These are phyloP conservation scores for Sepioteuthis lessoniana DNA, from an alignment of 2,888 invertebrate species.

Conservation along the genomic window DNA sequence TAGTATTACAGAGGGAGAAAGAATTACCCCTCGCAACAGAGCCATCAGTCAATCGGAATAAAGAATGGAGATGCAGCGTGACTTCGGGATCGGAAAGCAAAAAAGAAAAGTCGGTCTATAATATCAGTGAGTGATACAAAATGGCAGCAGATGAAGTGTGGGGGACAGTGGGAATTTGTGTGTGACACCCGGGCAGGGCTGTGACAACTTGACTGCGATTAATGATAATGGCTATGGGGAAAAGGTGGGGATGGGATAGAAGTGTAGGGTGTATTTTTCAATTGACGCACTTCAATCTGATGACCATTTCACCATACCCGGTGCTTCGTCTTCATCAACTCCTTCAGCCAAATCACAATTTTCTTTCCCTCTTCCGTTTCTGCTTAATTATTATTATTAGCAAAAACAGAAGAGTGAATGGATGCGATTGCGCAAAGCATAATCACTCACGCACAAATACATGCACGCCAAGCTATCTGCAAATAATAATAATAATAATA, in stretches of 20 bases:
- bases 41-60: neutral
- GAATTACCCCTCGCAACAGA: neutral
- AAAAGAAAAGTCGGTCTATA: conserved; percentile 14
- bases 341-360: neutral
- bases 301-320: neutral
- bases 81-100: neutral
- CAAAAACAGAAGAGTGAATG: too few species aligned
- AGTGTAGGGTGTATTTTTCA: neutral
- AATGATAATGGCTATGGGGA: neutral
- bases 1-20: neutral
- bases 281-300: neutral
- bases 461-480: too few species aligned
- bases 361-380: too few species aligned
- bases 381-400: too few species aligned
- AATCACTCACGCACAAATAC: too few species aligned
- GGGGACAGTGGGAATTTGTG: neutral
- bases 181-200: neutral
- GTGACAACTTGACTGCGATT: conserved; percentile 33
- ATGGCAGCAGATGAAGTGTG: neutral
- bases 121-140: neutral
- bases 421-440: too few species aligned
- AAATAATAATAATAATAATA: too few species aligned
- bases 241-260: neutral
- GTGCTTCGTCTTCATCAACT: neutral
- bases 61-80: neutral